phyloP scores from a whole-genome alignment of 2,888 invertebrate species.

The Tipula lateralis region DNA sequence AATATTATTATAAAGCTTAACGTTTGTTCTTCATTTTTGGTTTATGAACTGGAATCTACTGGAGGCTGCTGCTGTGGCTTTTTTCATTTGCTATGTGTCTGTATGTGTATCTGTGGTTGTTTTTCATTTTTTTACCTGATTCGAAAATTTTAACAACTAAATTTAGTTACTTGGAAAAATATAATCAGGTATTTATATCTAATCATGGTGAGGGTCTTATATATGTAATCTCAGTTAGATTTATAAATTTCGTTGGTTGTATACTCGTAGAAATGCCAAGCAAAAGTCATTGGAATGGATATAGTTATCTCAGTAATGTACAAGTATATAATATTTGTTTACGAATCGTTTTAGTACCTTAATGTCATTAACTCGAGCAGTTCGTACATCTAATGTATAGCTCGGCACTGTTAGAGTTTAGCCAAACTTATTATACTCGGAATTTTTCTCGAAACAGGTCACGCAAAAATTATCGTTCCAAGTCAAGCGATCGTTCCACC shows the following conservation, averaged over 20 bases:
- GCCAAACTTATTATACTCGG: too few relatives aligned
- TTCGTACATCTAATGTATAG: too few relatives aligned
- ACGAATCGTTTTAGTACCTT: too few relatives aligned
- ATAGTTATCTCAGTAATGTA: too few relatives aligned
- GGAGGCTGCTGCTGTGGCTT: not conserved
- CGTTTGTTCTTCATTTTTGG: not conserved
- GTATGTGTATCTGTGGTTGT: not conserved
- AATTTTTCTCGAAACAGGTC: too few relatives aligned
- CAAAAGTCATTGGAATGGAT: not conserved
- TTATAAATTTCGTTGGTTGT: not conserved
- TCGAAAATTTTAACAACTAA: not conserved
- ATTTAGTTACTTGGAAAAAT: not conserved
- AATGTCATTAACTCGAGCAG: too few relatives aligned
- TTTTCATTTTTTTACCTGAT: not conserved
- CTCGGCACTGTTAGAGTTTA: too few relatives aligned
- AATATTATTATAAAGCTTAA: constrained; percentile 11
- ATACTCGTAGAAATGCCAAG: not conserved
- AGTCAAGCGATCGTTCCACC: too few relatives aligned
- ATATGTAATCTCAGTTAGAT: not conserved
- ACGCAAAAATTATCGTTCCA: too few relatives aligned
- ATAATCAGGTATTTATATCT: not conserved
- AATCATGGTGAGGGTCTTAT: not conserved
- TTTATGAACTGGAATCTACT: not conserved
- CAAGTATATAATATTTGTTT: too few relatives aligned
- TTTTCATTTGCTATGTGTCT: not conserved